These are phyloP conservation scores for Camponotus vicinus DNA, from an alignment of 1,140 invertebrate species.

Conservation along the genomic window DNA sequence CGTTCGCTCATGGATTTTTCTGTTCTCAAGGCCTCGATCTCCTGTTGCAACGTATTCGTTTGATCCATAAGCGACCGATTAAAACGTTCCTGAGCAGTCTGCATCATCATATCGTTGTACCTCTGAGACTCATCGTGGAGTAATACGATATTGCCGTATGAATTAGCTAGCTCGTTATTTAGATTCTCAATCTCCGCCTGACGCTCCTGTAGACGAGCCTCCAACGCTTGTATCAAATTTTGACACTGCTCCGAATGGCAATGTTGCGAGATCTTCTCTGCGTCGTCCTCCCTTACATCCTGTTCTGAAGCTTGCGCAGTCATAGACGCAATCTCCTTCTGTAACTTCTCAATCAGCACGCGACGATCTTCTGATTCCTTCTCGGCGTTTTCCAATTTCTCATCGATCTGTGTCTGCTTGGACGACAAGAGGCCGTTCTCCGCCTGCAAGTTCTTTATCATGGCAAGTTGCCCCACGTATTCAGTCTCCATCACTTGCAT, in stretches of 20 bases:
- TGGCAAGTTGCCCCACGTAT: slow-evolving; percentile 81
- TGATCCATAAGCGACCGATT: slow-evolving; percentile 54
- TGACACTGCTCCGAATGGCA: slow-evolving; percentile 80
- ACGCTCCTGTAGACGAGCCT: slow-evolving; percentile 90
- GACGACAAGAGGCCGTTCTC: slow-evolving; percentile 81
- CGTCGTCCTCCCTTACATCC: slow-evolving; percentile 40
- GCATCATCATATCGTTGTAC: slow-evolving; percentile 73
- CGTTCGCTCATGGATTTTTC: slow-evolving; percentile 48
- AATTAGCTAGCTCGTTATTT: slow-evolving; percentile 89
- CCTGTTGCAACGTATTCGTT: slow-evolving; percentile 64
- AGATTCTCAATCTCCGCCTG: slow-evolving; percentile 91
- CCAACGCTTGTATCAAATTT: slow-evolving; percentile 77
- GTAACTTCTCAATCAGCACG: slow-evolving; percentile 74
- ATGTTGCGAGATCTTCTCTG: slow-evolving; percentile 34
- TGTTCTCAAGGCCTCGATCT: slow-evolving; percentile 65
- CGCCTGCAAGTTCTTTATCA: slow-evolving; percentile 79
- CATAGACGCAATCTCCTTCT: slow-evolving; percentile 70
- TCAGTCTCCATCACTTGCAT: slow-evolving; percentile 85
- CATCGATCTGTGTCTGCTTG: slow-evolving; percentile 81
- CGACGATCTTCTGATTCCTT: slow-evolving; percentile 81
- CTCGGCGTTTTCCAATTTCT: slow-evolving; percentile 81
- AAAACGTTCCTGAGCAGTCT: slow-evolving; percentile 58
- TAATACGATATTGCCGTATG: slow-evolving; percentile 86
- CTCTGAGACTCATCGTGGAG: slow-evolving; percentile 78
- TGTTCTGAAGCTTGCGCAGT: slow-evolving; percentile 65